Percentiles rank a stretch among this genome's conserved stretches.
These are phyloP conservation scores for Caprella mutica DNA, from an alignment of 2,888 invertebrate species.

Conservation along the genomic window DNA sequence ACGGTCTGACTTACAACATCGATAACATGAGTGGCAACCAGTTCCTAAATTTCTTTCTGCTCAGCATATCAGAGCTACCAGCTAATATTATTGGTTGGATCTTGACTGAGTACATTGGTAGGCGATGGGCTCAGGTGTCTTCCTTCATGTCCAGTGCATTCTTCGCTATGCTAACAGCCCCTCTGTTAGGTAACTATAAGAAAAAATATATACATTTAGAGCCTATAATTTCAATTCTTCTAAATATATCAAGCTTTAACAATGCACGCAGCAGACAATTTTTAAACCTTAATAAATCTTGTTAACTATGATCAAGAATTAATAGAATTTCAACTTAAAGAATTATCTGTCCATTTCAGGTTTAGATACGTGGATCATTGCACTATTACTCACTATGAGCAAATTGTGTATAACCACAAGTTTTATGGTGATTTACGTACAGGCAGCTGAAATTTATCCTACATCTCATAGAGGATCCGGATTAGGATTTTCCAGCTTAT, in stretches of 20 bases:
- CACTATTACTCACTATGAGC: conserved; percentile 33
- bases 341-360: no score
- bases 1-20: conserved; percentile 38
- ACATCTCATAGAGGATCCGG: conserved; percentile 56
- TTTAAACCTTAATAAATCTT: no score
- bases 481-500: conserved; percentile 49
- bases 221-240: no score
- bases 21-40: conserved; percentile 50
- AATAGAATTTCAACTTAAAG: no score
- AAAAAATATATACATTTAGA: no score
- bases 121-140: conserved; percentile 28
- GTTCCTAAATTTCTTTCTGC: conserved; percentile 53
- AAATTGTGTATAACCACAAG: conserved; percentile 43
- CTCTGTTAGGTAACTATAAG: conserved; percentile 11
- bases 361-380: conserved; percentile 28
- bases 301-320: no score
- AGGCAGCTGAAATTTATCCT: conserved; percentile 55
- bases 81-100: conserved; percentile 47
- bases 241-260: no score
- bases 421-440: conserved; percentile 50
- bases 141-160: conserved; percentile 15
- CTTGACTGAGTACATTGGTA: conserved; percentile 16
- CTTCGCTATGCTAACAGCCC: conserved; percentile 8
- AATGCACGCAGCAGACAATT: no score
- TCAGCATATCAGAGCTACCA: conserved; percentile 53